Base-by-base conservation (phyloP, 2,113 vertebrate species). In the Cebidichthys violaceus region DNA sequence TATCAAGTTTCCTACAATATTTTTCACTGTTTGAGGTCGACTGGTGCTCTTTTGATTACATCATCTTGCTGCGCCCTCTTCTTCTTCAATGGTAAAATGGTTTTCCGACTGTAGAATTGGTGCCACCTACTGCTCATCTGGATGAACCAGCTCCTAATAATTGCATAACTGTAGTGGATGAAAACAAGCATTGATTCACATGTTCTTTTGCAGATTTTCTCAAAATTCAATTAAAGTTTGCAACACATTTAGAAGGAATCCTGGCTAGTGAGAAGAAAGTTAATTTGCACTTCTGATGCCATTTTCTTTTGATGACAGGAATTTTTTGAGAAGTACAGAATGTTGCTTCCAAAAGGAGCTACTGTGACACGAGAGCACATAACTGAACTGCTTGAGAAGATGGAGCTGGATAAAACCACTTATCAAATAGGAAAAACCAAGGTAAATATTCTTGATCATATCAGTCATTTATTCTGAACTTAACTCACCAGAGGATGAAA, bases 351-450 rank as follows among this genome's bases (percentile, higher is more conserved):
- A 47, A 96, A 95, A 91, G 93, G 94, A 22, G 87, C 94, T 2
- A 83, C 86, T 29, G 94, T 93, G 37, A 92, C 94, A 3, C 94
- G 96, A 41, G 94, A 96, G 77, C 93, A 95, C n/a, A 97, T 99
- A 69, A 84, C 91, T 1, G 70, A 92, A n/a, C 94, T 99, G 57
- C 88, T 99, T 82, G 92, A 95, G 72, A 96, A 88, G 88, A 94
- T 97, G 91, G 75, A 86, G 8, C 47, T 97, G 50, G 92, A 96
- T 77, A 91, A 92, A 35, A 94, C 84, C 73, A 93, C 93, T 88
- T 99, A 97, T 89, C 97, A 99, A 93, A 97, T 99, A 18, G 98
- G 98, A 41, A 96, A 93, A 89, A 98, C 96, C 39, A 97, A 98
- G 97, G 98, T 99, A 93, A 52, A 33, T 7, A 17, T 6, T 45